A percentile compares a stretch with the other conserved stretches of the same genome.
phyloP scores from a whole-genome alignment of 2,888 invertebrate genomes.

The Lomographa bimaculata region DNA sequence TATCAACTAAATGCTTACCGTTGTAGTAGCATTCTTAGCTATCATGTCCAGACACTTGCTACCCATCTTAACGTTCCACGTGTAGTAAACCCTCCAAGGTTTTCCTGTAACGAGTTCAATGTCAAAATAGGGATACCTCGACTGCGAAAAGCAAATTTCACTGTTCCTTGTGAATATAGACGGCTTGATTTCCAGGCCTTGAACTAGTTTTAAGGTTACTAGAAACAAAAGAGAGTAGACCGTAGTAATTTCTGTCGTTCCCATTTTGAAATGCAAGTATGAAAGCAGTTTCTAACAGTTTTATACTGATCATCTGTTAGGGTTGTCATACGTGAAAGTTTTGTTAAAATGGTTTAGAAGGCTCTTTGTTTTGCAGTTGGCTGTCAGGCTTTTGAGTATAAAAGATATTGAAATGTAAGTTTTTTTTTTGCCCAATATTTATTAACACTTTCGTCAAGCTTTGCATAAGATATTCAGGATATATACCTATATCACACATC shows the following conservation, averaged over 20 bases:
- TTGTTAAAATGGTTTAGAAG: no score
- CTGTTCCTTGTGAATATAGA: slow-evolving; percentile 26
- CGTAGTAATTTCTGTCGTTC: background rate
- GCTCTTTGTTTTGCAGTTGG: no score
- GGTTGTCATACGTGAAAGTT: no score
- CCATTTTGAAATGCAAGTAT: slow-evolving; percentile 20
- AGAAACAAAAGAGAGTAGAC: background rate
- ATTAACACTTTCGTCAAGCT: no score
- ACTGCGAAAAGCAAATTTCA: slow-evolving; percentile 44
- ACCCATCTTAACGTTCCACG: slow-evolving; percentile 59
- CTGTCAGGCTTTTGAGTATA: no score
- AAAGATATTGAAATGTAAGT: no score
- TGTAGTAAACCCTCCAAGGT: slow-evolving; percentile 62
- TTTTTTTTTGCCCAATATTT: no score
- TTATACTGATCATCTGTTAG: slow-evolving; percentile 17
- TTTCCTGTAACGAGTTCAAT: slow-evolving; percentile 51
- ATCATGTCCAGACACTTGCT: slow-evolving; percentile 56
- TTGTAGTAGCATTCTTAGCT: slow-evolving; percentile 51
- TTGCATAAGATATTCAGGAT: no score
- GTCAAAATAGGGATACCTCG: slow-evolving; percentile 57
- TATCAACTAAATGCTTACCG: no score
- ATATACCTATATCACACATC: no score
- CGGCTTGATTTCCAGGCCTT: slow-evolving; percentile 15
- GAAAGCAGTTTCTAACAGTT: slow-evolving; percentile 2
- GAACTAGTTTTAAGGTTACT: slow-evolving; percentile 2